These are phyloP conservation scores for Cantharis nigra DNA, from an alignment of 2,888 invertebrate species.

Conservation along the genomic window DNA sequence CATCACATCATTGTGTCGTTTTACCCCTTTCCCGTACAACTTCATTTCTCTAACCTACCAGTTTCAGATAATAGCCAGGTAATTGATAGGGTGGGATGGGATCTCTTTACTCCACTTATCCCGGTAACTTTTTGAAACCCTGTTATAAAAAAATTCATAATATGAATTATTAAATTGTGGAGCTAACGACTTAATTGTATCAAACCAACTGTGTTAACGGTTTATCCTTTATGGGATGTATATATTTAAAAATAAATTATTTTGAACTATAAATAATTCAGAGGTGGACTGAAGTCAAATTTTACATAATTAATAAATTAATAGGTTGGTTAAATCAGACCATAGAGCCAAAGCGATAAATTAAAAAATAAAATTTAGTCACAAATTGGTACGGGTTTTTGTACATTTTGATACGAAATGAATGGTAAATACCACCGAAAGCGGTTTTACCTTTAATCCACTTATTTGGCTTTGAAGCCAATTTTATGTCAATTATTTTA, in stretches of 20 bases:
- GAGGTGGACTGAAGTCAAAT: too few relatives aligned
- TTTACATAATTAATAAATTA: too few relatives aligned
- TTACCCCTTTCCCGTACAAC: background rate
- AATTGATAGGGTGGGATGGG: background rate
- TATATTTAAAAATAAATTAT: background rate
- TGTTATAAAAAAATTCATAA: background rate
- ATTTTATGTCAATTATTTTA: background rate
- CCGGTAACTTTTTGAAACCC: background rate
- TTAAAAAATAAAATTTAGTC: background rate
- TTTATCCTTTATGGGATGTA: background rate
- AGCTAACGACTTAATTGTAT: background rate
- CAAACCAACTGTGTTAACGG: background rate
- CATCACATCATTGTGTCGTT: background rate
- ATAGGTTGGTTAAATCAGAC: too few relatives aligned
- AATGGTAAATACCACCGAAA: background rate
- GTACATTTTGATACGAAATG: background rate
- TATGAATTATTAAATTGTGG: background rate
- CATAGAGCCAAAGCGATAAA: too few relatives aligned
- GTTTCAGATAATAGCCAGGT: background rate
- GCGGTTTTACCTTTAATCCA: background rate
- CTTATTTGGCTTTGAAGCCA: background rate
- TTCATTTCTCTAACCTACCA: background rate
- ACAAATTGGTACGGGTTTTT: background rate
- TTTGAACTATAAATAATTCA: too few relatives aligned
- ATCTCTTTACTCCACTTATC: background rate